Conservation (phyloP, 2,888 invertebrate species). For the Drosophila nr. perissopoda region DNA sequence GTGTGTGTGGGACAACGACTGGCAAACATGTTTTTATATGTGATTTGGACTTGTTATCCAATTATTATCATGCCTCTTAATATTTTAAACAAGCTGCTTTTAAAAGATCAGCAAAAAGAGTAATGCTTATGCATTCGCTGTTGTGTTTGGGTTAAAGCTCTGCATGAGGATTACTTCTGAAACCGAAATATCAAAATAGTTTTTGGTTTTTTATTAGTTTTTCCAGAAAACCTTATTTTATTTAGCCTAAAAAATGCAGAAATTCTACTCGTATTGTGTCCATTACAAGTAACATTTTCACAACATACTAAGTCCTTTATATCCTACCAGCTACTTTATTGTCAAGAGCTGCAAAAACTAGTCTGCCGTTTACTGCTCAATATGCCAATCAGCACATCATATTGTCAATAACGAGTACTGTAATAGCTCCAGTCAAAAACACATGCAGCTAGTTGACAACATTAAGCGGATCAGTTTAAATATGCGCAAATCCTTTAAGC, state of each 20-base stretch:
- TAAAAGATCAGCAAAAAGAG: neutral
- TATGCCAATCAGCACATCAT: slow-evolving; percentile 50
- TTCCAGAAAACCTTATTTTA: neutral
- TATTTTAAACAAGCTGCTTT: slow-evolving; percentile 26
- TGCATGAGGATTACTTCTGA: neutral
- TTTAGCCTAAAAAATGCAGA: neutral
- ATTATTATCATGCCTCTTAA: slow-evolving; percentile 41
- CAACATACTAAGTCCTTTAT: neutral
- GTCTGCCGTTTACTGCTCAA: slow-evolving; percentile 18
- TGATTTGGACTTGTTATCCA: slow-evolving; percentile 55
- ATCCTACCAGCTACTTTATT: neutral
- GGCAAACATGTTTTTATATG: slow-evolving; percentile 31
- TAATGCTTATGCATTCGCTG: neutral
- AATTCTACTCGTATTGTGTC: neutral
- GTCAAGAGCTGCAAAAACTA: neutral
- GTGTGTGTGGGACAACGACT: slow-evolving; percentile 11
- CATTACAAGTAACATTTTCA: neutral
- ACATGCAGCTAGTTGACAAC: slow-evolving; percentile 33
- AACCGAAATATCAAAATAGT: neutral
- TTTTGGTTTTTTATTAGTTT: neutral
- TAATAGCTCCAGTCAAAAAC: slow-evolving; percentile 14
- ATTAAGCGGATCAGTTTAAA: slow-evolving; percentile 57
- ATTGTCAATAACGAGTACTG: slow-evolving; percentile 36
- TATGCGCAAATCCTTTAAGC: slow-evolving; percentile 75
- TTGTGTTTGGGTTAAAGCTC: neutral